Percentiles rank a stretch among this genome's conserved stretches.
These are phyloP conservation scores for Molossus alvarezi DNA, from an alignment of 2,797 vertebrate species.

Conservation along the genomic window DNA sequence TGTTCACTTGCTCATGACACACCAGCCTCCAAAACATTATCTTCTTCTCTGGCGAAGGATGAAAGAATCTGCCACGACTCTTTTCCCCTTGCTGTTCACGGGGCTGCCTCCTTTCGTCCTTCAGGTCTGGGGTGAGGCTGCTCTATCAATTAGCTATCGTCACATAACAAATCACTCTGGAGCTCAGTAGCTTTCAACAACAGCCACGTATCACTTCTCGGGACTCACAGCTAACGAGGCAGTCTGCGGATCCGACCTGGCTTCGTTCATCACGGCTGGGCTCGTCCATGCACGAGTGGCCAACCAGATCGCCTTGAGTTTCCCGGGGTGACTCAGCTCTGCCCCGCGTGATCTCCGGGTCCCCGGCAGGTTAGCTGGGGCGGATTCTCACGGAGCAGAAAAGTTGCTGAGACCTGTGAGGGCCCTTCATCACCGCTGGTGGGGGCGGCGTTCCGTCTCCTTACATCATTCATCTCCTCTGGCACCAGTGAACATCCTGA, in stretches of 20 bases:
- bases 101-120: not conserved
- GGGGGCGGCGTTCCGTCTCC: not conserved
- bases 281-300: fast-evolving
- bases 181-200: not conserved
- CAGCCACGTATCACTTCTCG: not conserved
- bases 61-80: not conserved
- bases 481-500: not conserved
- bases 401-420: not conserved
- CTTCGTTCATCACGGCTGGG: not conserved
- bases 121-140: not conserved
- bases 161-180: not conserved
- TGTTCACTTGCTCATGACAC: not conserved
- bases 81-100: not conserved
- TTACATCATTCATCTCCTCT: fast-evolving
- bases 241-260: not conserved
- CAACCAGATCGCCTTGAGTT: fast-evolving
- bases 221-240: fast-evolving
- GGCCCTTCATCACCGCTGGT: not conserved
- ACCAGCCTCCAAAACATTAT: not conserved
- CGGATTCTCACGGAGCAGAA: not conserved
- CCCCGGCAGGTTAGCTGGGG: not conserved
- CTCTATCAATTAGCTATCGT: not conserved
- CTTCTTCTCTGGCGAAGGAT: too few relatives aligned
- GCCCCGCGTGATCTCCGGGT: fast-evolving
- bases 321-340: not conserved